A percentile compares a stretch with the other conserved stretches of the same genome.
phyloP scores from a whole-genome alignment of 2,113 vertebrate genomes.

The Vimba vimba region DNA sequence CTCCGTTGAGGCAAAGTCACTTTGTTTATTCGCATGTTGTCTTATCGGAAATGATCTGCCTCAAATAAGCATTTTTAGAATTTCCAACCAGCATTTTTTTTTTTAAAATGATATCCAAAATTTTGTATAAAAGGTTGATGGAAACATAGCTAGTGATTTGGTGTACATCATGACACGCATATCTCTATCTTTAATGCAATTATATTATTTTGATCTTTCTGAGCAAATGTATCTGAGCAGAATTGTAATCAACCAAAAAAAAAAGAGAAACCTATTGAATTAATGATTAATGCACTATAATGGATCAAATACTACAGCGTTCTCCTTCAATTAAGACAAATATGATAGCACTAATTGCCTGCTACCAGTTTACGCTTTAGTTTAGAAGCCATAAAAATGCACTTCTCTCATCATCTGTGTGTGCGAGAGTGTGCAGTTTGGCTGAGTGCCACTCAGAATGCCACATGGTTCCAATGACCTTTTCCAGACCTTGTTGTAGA shows the following conservation, averaged over 20 bases:
- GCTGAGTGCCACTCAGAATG: conserved; percentile 56
- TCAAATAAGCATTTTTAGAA: no score
- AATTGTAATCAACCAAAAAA: neutral
- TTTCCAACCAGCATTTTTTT: no score
- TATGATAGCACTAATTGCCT: neutral
- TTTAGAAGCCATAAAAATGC: neutral
- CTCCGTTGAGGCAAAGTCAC: no score
- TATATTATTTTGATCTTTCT: neutral
- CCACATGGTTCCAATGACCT: conserved; percentile 64
- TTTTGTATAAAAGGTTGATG: no score
- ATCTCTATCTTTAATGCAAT: conserved; percentile 31
- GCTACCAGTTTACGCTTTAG: neutral
- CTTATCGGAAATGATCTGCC: no score
- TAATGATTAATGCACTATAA: neutral
- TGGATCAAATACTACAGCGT: neutral
- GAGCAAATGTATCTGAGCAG: neutral
- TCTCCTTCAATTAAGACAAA: neutral
- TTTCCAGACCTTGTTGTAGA: conserved; percentile 59
- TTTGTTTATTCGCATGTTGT: no score
- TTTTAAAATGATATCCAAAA: no score
- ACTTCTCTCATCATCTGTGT: conserved; percentile 5
- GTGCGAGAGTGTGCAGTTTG: conserved; percentile 9
- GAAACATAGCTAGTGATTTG: neutral
- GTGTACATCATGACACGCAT: neutral
- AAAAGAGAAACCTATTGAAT: neutral